Percentiles rank a stretch among this genome's conserved stretches.
Conservation (phyloP, 2,888 invertebrate species). For the Liposcelis brunnea region DNA sequence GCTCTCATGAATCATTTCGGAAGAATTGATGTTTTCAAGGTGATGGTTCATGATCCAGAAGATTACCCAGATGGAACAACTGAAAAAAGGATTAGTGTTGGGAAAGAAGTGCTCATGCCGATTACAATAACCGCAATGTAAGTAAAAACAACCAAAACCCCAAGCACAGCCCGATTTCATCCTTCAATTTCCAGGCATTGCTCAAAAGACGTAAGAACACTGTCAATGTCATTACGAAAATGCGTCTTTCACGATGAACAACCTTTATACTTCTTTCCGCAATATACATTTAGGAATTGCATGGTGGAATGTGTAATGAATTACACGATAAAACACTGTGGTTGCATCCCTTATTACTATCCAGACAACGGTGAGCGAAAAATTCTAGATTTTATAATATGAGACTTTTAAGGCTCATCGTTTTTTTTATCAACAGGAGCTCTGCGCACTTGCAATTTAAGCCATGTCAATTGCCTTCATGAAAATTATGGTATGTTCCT, state of each 20-base stretch:
- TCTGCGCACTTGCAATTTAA: neutral
- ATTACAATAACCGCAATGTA: neutral
- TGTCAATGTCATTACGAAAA: neutral
- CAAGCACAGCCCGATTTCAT: no score
- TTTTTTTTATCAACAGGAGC: neutral
- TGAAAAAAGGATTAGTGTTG: neutral
- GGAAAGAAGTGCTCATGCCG: constrained; percentile 3
- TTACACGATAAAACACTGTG: constrained; percentile 8
- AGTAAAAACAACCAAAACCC: no score
- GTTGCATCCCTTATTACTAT: constrained; percentile 12
- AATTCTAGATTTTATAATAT: neutral
- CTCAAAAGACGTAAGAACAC: constrained; percentile 8
- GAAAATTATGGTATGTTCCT: neutral
- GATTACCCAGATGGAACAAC: neutral
- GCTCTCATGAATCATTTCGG: no score
- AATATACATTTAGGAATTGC: constrained; percentile 12
- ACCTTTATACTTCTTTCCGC: constrained; percentile 8
- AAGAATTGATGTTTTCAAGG: neutral
- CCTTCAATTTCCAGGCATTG: constrained; percentile 6
- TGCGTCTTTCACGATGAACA: constrained; percentile 12
- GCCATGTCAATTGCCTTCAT: neutral
- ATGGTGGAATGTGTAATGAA: constrained; percentile 11
- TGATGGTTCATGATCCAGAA: neutral
- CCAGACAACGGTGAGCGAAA: constrained; percentile 10
- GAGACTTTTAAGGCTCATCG: neutral